Percentiles rank a stretch among this genome's conserved stretches.
These are phyloP conservation scores for Taurulus bubalis DNA, from an alignment of 2,113 vertebrate genomes.

Conservation along the genomic window DNA sequence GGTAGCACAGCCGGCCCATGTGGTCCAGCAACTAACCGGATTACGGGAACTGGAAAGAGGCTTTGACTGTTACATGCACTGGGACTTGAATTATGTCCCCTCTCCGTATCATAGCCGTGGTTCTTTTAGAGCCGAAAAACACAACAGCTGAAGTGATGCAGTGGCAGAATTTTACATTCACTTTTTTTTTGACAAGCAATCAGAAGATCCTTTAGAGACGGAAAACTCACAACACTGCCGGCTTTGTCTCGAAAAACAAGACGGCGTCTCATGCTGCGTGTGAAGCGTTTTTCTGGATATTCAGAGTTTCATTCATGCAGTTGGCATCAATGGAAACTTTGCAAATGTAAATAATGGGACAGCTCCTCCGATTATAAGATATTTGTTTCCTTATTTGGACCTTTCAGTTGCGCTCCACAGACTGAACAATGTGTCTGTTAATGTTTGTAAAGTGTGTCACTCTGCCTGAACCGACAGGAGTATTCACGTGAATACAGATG, in stretches of 20 bases:
- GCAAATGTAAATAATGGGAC: background rate
- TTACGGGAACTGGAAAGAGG: conserved; percentile 63
- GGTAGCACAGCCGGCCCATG: conserved; percentile 40
- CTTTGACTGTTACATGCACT: conserved; percentile 43
- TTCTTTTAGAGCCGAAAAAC: background rate
- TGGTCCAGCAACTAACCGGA: conserved; percentile 64
- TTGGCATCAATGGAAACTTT: background rate
- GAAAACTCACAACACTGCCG: background rate
- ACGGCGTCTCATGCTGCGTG: background rate
- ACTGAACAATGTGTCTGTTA: background rate
- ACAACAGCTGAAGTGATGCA: background rate
- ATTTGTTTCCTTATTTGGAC: background rate
- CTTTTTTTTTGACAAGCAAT: background rate
- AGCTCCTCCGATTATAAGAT: background rate
- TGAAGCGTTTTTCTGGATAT: background rate
- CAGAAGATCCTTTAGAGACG: background rate
- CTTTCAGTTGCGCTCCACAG: background rate
- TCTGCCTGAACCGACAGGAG: background rate
- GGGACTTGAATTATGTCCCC: conserved; percentile 34
- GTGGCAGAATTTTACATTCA: background rate
- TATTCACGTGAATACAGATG: background rate
- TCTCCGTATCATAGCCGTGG: conserved; percentile 27
- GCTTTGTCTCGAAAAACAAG: background rate
- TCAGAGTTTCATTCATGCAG: background rate
- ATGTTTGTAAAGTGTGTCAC: background rate